Base-by-base conservation (phyloP, 2,888 invertebrate genomes). In the Opisthograptis luteolata region DNA sequence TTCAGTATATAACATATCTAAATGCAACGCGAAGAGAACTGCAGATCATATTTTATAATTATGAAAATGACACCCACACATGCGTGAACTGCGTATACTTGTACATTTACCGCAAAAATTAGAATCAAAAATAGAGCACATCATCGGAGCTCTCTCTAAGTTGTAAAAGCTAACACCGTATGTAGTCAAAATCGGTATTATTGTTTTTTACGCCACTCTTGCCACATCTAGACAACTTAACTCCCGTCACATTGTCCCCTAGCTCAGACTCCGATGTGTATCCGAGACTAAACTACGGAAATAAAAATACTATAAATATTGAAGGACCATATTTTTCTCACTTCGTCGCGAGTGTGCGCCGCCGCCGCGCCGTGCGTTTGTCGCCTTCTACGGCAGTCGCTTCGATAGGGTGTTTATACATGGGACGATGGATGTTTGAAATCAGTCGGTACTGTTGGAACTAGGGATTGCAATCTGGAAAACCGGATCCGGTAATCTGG, bases 281-380 rank as follows among this genome's bases (percentile, higher is more conserved):
- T 78, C 74, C 79, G 76, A 76, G 74, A 75, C 84, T 86, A 86
- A 87, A 85, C 84, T 83, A 87, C 81, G 81, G 80, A 86, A 84
- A 87, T 87, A 87, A 87, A 87, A 87, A 79, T 83, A 80, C 84
- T 85, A 87, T 89, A 89, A 88, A 89, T 89, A 89, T 89, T 88
- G 85, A 88, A 84, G 83, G 79, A 87, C 81, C 78, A 87, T 87
- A 88, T 87, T 87, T 88, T 89, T 87, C 87, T 87, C 86, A 87
- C 88, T 88, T 88, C 87, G 88, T 87, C 85, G 86, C 74, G 71
- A 70, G 73, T 71, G 73, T 74, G 69, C 73, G 69, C 69, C 73
- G 67, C 70, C 73, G 69, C 69, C 73, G 67, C 70, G 76, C 78
- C 70, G 70, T 70, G 73, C 72, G 72, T 76, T 63, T 67, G 64